Percentiles rank a stretch among this genome's conserved stretches.
Conservation (phyloP, 2,888 invertebrate genomes). For the Mactromeris polynyma region DNA sequence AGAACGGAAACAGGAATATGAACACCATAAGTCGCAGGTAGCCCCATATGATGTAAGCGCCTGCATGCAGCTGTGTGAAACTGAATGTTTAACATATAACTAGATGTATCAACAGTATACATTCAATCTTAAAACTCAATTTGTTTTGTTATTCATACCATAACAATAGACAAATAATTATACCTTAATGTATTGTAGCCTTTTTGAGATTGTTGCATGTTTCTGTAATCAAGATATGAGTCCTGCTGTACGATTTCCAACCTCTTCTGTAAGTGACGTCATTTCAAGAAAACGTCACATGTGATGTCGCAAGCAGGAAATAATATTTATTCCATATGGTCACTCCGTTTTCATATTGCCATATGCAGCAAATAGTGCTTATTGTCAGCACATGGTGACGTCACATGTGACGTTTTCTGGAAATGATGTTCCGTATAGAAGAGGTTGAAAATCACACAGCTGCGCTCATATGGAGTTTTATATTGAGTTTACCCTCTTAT, state of each 20-base stretch:
- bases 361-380: too few species aligned
- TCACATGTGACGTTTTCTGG: too few species aligned
- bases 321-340: too few species aligned
- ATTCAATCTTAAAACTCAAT: background rate
- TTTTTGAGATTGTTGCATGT: background rate
- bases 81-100: slow-evolving; percentile 28
- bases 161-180: background rate
- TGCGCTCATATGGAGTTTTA: background rate
- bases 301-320: too few species aligned
- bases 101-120: background rate
- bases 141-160: background rate
- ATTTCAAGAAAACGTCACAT: too few species aligned
- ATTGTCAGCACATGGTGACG: too few species aligned
- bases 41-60: slow-evolving; percentile 42
- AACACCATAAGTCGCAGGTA: slow-evolving; percentile 63
- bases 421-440: too few species aligned
- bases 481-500: background rate
- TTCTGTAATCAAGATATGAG: background rate
- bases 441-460: too few species aligned
- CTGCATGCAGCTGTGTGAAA: slow-evolving; percentile 16
- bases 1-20: slow-evolving; percentile 61
- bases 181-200: background rate
- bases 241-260: too few species aligned
- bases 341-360: too few species aligned
- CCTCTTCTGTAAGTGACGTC: too few species aligned